Evolutionary conservation across 2,888 invertebrate species (phyloP), one percentile per base, ranked within the genome.

Genomic region (Morpho deidamia): DNA sequence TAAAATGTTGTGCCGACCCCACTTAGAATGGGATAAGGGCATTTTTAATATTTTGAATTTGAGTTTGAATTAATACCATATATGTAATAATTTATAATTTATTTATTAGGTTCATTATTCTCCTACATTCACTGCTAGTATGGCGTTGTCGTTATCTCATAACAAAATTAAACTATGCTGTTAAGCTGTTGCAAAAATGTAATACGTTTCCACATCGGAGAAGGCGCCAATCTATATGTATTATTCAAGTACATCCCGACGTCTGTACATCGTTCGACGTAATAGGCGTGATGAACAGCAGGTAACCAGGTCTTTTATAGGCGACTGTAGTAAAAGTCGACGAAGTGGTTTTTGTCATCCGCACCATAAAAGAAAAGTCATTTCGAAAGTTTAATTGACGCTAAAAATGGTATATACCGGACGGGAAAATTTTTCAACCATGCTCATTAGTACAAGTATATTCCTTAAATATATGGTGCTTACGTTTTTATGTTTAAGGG

Each of bases 321-420:
- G 48, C 14, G 34, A 38, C 43, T 40, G 44, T 41, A 48, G 59
- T 59, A 59, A 61, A 58, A 55, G 51, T 56, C 43, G 12, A 38
- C 32, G 34, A 42, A 38, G 44, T 34, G 43, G 14, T 58, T 58
- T 60, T 60, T 60, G 51, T 41, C 32, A 33, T 35, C 38, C 47
- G 10, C 66, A 44, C 72, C 72, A 65, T 73, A 71, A 67, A 59
- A 55, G 68, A 54, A 42, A 35, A 64, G 68, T 71, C 70, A 74
- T 74, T 74, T 71, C 68, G 75, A 72, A 72, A 74, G 72, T 71
- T 69, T 69, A 66, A 63, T 64, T 63, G 57, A 47, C 54, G 59
- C 65, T 59, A 52, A 58, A 62, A 62, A 65, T 61, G 65, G 65
- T 48, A 61, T 60, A 61, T 51, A 52, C 48, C 35, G 35, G 56